Evolutionary conservation across 2,113 vertebrate genomes (phyloP).

Genomic region (Sylvietta virens): DNA sequence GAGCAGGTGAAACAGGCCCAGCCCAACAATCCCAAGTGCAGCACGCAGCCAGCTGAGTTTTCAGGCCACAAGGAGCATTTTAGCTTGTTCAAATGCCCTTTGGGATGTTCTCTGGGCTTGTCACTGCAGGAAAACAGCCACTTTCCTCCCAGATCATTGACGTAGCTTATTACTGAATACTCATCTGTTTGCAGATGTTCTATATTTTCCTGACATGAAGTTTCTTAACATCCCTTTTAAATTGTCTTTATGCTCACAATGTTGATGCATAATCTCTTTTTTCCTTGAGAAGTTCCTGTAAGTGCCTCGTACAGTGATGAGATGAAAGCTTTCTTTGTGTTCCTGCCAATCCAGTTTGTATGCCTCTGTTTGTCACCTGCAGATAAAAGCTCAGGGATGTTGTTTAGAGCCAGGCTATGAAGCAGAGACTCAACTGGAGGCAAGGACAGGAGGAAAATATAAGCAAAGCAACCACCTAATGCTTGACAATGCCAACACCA

Average conservation of each 20-base stretch:
- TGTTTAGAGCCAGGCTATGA: slow-evolving; percentile 10
- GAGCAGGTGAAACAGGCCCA: background rate
- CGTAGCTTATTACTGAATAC: slow-evolving; percentile 37
- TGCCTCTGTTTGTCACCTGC: slow-evolving; percentile 60
- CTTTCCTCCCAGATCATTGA: slow-evolving; percentile 2
- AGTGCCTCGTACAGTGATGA: slow-evolving; percentile 54
- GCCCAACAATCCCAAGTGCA: background rate
- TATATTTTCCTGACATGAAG: slow-evolving; percentile 68
- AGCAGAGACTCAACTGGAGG: slow-evolving; percentile 11
- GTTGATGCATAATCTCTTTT: slow-evolving; percentile 63
- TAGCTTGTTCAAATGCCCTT: background rate
- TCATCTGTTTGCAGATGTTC: slow-evolving; percentile 58
- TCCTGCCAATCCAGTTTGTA: slow-evolving; percentile 63
- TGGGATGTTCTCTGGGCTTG: background rate
- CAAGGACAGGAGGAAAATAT: background rate
- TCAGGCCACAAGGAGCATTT: background rate
- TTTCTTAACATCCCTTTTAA: slow-evolving; percentile 69
- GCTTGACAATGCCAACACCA: slow-evolving; percentile 11
- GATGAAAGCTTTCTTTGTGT: slow-evolving; percentile 65
- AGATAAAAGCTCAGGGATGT: slow-evolving; percentile 51
- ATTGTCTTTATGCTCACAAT: slow-evolving; percentile 67
- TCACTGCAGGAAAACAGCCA: slow-evolving; percentile 9
- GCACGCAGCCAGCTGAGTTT: background rate
- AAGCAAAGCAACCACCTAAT: slow-evolving; percentile 26
- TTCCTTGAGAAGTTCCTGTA: slow-evolving; percentile 58